Evolutionary conservation across 2,113 vertebrate genomes (phyloP).

Genomic region (Dryoscopus gambensis): DNA sequence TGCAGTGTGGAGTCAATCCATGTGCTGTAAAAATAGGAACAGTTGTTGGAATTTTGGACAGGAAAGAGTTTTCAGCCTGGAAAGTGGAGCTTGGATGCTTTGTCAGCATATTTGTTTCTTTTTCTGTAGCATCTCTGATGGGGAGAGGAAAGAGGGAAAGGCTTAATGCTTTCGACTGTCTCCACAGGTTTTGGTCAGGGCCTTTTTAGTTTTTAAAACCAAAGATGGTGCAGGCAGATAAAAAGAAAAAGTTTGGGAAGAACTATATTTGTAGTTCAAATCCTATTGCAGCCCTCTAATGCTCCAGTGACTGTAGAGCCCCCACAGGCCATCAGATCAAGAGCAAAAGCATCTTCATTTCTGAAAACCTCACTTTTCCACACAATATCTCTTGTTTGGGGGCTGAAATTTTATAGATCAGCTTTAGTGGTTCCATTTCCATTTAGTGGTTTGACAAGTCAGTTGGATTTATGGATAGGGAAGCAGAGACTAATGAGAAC

Average conservation of each 20-base stretch:
- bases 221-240: not conserved
- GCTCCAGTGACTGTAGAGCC: not conserved
- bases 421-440: not conserved
- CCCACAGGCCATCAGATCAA: not conserved
- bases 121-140: not conserved
- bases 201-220: not conserved
- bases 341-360: not conserved
- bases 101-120: not conserved
- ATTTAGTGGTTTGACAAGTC: not conserved
- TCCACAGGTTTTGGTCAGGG: not conserved
- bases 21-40: not conserved
- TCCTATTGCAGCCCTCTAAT: not conserved
- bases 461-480: not conserved
- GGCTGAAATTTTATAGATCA: not conserved
- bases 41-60: not conserved
- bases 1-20: not conserved
- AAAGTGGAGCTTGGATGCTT: not conserved
- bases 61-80: not conserved
- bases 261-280: not conserved
- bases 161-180: not conserved
- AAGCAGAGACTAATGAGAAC: not conserved
- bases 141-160: not conserved
- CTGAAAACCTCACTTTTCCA: not conserved
- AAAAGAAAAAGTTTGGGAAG: not conserved
- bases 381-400: not conserved